phyloP scores from a whole-genome alignment of 2,888 invertebrate species.

The Caradrina kadenii region DNA sequence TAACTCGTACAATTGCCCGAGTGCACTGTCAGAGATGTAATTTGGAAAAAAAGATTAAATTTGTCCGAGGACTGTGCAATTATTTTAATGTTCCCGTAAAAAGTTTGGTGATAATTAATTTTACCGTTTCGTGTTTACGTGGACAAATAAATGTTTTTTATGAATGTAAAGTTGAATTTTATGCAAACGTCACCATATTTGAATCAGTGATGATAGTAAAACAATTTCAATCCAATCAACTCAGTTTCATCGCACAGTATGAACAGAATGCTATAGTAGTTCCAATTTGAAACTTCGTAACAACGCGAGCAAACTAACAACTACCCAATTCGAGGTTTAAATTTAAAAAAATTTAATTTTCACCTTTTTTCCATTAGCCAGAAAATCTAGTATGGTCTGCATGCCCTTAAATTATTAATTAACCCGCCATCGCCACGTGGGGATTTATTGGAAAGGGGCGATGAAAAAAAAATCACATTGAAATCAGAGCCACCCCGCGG shows the following conservation, averaged over 20 bases:
- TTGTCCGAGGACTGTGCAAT: slow-evolving; percentile 62
- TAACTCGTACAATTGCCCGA: slow-evolving; percentile 83
- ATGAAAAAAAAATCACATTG: slow-evolving; percentile 84
- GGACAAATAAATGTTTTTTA: slow-evolving; percentile 6
- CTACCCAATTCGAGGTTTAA: slow-evolving; percentile 34
- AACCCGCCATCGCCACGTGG: slow-evolving; percentile 80
- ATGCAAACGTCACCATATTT: slow-evolving; percentile 19
- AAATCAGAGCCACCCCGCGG: slow-evolving; percentile 81
- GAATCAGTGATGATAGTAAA: slow-evolving; percentile 18
- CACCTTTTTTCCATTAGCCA: slow-evolving; percentile 69
- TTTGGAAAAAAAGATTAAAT: slow-evolving; percentile 77
- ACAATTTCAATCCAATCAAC: slow-evolving; percentile 41
- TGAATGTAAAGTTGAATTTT: slow-evolving; percentile 11
- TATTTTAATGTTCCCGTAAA: slow-evolving; percentile 56
- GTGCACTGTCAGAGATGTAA: slow-evolving; percentile 79
- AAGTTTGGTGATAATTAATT: slow-evolving; percentile 33
- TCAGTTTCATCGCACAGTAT: slow-evolving; percentile 26
- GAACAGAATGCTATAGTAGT: slow-evolving; percentile 49
- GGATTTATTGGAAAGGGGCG: slow-evolving; percentile 85
- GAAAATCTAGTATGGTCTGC: slow-evolving; percentile 63
- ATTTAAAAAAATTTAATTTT: slow-evolving; percentile 67
- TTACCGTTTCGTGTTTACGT: slow-evolving; percentile 15
- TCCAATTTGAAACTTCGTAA: slow-evolving; percentile 38
- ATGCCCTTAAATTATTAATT: slow-evolving; percentile 87
- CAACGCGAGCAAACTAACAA: slow-evolving; percentile 14